Base-by-base conservation (phyloP, 2,888 invertebrate genomes). In the Sussaba pulchella region DNA sequence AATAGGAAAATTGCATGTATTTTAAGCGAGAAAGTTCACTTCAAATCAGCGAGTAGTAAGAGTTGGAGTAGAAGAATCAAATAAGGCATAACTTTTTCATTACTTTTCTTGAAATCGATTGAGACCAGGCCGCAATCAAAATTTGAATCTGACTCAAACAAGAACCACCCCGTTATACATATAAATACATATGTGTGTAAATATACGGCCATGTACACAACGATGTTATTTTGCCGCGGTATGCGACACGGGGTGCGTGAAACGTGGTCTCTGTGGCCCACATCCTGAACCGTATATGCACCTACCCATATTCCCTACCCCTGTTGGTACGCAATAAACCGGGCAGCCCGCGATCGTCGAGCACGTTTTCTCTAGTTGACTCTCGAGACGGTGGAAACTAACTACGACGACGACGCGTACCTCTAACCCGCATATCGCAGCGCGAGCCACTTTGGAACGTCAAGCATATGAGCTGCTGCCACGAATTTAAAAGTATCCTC, bases 221-320 rank as follows among this genome's bases (percentile, higher is more conserved):
- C 24, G 77, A 63, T 57, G 84, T 79, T 83, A 82, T 57, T 57
- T 50, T 61, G 31, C 73, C 72, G 66, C 39, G 57, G 67, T 61
- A 74, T 57, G 64, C 72, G 76, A 72, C 69, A 24, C 24, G 36
- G 67, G 57, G 61, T 70, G 81, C 57, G 81, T 64, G 73, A 84
- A 82, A 84, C 75, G 81, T 82, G 79, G 81, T 77, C 82, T 76
- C 54, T 81, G 6, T 31, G 82, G 78, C 70, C 83, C 78, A 82
- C 84, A 85, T 78, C 64, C 78, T 67, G 41, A 54, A 69, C 17
- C 52, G 43, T 73, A 26, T 43, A 57, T 45, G 17, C 14, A 67
- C 47, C 24, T 47, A 57, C 24, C 76, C 70, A 70, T 71, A 64
- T 71, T 21, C 26, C 17, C 9, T 12, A 36, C 21, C 24, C 45